phyloP scores from a whole-genome alignment of 2,888 invertebrate species.

The Ligdia adustata region DNA sequence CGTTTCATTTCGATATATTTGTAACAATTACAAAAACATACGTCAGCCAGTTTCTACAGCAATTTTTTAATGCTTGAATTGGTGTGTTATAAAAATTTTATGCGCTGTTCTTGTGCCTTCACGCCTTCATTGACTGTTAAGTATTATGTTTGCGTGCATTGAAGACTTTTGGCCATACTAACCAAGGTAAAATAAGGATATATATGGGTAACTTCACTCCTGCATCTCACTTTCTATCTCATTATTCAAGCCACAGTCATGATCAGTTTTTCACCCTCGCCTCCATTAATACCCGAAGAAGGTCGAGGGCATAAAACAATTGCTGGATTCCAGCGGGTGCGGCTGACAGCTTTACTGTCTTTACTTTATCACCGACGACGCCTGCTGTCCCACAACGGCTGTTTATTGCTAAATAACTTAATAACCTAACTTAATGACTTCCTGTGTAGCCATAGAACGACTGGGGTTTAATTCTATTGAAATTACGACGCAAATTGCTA shows the following conservation, averaged over 20 bases:
- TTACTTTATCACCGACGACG: slow-evolving; percentile 31
- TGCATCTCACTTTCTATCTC: neutral
- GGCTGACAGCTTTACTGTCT: slow-evolving; percentile 49
- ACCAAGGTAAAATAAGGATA: no score
- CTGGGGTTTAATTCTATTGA: slow-evolving; percentile 24
- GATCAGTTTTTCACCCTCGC: slow-evolving; percentile 15
- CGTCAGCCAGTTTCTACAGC: no score
- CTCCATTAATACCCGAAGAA: slow-evolving; percentile 23
- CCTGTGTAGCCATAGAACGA: slow-evolving; percentile 20
- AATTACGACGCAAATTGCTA: slow-evolving; percentile 21
- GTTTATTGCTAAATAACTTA: slow-evolving; percentile 38
- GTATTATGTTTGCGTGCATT: no score
- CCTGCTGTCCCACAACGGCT: slow-evolving; percentile 29
- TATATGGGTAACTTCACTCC: no score
- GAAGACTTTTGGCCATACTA: no score
- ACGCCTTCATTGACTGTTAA: no score
- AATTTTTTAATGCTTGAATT: no score
- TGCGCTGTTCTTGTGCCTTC: no score
- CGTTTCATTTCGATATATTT: no score
- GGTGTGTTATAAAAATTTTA: no score
- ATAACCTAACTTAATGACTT: slow-evolving; percentile 29
- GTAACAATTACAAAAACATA: no score
- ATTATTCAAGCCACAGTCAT: slow-evolving; percentile 4
- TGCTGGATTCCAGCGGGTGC: slow-evolving; percentile 35
- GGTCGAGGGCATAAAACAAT: slow-evolving; percentile 26